Evolutionary conservation across 2,113 vertebrate genomes (phyloP), one percentile per base, ranked within the genome.

Genomic region (Istiophorus platypterus): DNA sequence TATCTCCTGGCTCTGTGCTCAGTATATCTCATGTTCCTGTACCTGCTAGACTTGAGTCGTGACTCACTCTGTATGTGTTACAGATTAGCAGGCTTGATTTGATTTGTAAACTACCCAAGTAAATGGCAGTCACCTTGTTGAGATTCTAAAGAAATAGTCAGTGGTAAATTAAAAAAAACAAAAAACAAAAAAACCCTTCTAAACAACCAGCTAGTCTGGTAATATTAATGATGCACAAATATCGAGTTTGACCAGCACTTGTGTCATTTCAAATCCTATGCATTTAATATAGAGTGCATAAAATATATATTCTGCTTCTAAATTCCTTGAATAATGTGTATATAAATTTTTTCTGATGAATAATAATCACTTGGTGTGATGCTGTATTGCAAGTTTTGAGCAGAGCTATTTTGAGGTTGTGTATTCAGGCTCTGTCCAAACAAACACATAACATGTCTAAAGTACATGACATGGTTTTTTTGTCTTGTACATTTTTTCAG

Each of bases 1-100:
- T 63, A 63, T 61, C 61, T 49, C 59, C 81, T 77, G 67, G 52
- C 80, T 80, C 31, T 41, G 13, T 69, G 52, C 51, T 86, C 67
- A 78, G n/a, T 61, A 64, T 7, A 29, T 58, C 73, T 26, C 17
- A 54, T 54, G 31, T 59, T 52, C 47, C 34, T 29, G 51, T 26
- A 34, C 34, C 52, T 56, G 24, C 63, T 15, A 24, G 22, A 61
- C 42, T 71, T 62, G 57, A 45, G 20, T 37, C 57, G 51, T 49
- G 45, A 20, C 24, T 66, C 29, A 14, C 9, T 54, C 14, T 64
- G 34, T 42, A 52, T 20, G 26, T 18, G 2, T 27, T 11, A 27
- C n/a, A 49, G 13, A 18, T 64, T 20, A 65, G 17, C 47, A 41
- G 12, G 29, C 37, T 63, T 42, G 1, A 14, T 70, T 56, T 64